Base-by-base conservation (phyloP, 1,140 invertebrate species). In the Magallana angulata region DNA sequence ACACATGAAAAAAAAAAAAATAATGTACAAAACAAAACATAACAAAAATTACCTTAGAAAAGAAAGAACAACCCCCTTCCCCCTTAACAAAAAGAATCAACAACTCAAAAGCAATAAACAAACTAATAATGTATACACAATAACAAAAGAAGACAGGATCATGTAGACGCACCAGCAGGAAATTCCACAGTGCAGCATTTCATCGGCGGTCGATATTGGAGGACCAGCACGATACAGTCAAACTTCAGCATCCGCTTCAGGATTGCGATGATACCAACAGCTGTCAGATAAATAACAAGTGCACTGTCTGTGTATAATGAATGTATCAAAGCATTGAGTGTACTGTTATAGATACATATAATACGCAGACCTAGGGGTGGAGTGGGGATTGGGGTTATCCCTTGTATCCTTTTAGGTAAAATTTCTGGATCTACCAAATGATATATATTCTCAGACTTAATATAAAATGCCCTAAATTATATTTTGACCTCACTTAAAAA, bases 121-220 rank as follows among this genome's bases (percentile, higher is more conserved):
- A 48, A 48, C 36, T 48, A 48, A 48, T 48, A 36, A 80, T 48
- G 11, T 8, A 80, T 7, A 24, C 7, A 80, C 71, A 80, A n/a
- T 12, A 7, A 24, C 71, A 80, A 12, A 24, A 24, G 4, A 48
- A 5, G 36, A 48, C 36, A 48, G 36, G 36, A 48, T 24, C 24
- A 48, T 48, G 36, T 48, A 48, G 8, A 89, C 85, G 90, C 91
- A 95, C 95, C 95, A 86, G 95, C 94, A 84, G 95, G 95, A 87
- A 96, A 95, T 92, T 96, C 95, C 57, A 96, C 90, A 2, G 94
- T 95, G 89, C 94, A 95, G 18, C 91, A 89, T 81, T 94, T 93
- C 14, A 96, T 87, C 7, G 95, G 93, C 12, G 95, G 95, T 85
- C 95, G 91, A 90, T 95, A 96, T 87, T 95, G 95, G 84, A 95